phyloP scores from a whole-genome alignment of 2,888 invertebrate species.

The Protophormia terraenovae region DNA sequence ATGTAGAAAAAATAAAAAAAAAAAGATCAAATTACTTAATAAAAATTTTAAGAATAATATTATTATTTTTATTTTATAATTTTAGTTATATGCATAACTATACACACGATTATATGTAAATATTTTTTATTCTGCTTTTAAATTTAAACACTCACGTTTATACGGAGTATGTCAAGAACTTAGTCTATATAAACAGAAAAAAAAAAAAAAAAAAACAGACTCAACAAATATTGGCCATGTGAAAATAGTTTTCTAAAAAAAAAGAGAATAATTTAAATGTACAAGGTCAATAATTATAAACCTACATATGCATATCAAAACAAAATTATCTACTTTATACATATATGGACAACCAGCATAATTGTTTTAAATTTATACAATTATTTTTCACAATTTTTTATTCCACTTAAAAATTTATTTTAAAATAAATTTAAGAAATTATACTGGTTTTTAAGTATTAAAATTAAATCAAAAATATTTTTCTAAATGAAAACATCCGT shows the following conservation, averaged over 20 bases:
- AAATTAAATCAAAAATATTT: conserved; percentile 1
- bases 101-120: no score
- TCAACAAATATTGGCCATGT: conserved; percentile 35
- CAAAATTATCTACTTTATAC: neutral
- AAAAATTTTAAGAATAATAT: neutral
- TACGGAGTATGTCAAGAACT: conserved; percentile 62
- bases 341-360: conserved; percentile 22
- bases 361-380: conserved; percentile 12
- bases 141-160: conserved; percentile 2
- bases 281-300: conserved; percentile 48
- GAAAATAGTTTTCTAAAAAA: conserved; percentile 13
- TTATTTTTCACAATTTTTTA: neutral
- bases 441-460: conserved; percentile 7
- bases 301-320: conserved; percentile 29
- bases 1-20: neutral
- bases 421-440: neutral
- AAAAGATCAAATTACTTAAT: conserved; percentile 51
- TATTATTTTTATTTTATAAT: neutral
- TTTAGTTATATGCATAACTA: neutral
- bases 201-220: conserved; percentile 5
- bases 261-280: conserved; percentile 5
- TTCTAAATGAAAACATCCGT: conserved; percentile 47
- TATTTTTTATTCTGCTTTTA: conserved; percentile 23
- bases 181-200: conserved; percentile 20
- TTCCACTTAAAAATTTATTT: neutral